A percentile compares a stretch with the other conserved stretches of the same genome.
Evolutionary conservation across 2,888 invertebrate genomes (phyloP).

Genomic region (Mellilla xanthometata): DNA sequence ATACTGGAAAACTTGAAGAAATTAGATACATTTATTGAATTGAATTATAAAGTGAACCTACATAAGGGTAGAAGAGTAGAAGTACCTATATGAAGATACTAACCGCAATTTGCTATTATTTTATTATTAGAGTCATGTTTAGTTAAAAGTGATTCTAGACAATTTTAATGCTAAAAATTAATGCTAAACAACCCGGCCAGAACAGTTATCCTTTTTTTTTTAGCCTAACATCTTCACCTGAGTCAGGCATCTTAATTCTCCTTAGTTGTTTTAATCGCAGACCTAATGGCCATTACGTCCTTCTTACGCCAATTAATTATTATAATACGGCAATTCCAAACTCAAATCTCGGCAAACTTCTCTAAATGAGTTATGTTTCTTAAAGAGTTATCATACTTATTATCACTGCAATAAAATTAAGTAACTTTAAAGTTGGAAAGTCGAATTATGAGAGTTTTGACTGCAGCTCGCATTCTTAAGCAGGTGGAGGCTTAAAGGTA

Average conservation of each 20-base stretch:
- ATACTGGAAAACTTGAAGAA: too few relatives aligned
- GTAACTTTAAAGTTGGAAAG: constrained; percentile 54
- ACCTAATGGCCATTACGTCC: constrained; percentile 66
- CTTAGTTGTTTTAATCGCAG: constrained; percentile 55
- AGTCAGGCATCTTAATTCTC: constrained; percentile 19
- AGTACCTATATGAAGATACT: too few relatives aligned
- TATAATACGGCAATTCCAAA: constrained; percentile 77
- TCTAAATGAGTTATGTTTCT: constrained; percentile 74
- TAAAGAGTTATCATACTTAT: constrained; percentile 73
- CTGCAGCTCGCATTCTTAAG: neutral
- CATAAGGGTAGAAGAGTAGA: too few relatives aligned
- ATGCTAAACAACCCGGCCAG: too few relatives aligned
- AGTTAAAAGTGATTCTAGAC: too few relatives aligned
- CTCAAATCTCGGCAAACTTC: constrained; percentile 66
- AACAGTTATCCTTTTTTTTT: too few relatives aligned
- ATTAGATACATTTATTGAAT: too few relatives aligned
- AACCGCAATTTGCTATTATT: too few relatives aligned
- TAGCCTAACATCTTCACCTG: constrained; percentile 18
- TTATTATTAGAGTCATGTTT: too few relatives aligned
- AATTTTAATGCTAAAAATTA: too few relatives aligned
- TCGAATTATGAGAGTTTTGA: constrained; percentile 50
- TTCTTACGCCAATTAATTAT: constrained; percentile 77
- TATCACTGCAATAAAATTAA: constrained; percentile 72
- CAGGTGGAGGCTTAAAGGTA: neutral
- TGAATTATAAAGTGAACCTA: too few relatives aligned